These are phyloP conservation scores for Leptobrachium leishanense DNA, from an alignment of 2,113 vertebrate species.

Conservation along the genomic window DNA sequence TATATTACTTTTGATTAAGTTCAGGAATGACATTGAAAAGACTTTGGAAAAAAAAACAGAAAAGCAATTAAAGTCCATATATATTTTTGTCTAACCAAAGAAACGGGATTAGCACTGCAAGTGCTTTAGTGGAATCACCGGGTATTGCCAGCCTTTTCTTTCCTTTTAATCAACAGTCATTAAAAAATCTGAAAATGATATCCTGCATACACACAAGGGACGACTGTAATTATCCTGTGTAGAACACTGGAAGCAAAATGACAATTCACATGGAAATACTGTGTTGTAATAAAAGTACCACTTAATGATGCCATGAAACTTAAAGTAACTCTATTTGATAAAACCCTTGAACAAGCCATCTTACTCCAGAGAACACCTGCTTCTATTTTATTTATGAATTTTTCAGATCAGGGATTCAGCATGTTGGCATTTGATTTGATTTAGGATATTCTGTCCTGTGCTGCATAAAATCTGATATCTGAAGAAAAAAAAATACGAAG, in stretches of 20 bases:
- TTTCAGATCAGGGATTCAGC: conserved; percentile 18
- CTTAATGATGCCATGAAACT: conserved; percentile 13
- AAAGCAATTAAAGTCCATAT: conserved; percentile 41
- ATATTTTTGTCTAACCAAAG: conserved; percentile 37
- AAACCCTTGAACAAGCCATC: conserved; percentile 17
- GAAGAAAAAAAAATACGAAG: conserved; percentile 21
- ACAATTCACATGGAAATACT: conserved; percentile 28
- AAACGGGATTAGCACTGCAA: conserved; percentile 37
- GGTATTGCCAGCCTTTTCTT: neutral
- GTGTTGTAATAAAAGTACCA: conserved; percentile 17
- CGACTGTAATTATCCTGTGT: conserved; percentile 17
- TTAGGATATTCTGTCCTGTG: neutral
- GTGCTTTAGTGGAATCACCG: conserved; percentile 28
- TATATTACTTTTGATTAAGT: conserved; percentile 39
- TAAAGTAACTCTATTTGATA: conserved; percentile 1
- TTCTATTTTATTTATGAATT: conserved; percentile 36
- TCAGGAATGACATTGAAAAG: conserved; percentile 20
- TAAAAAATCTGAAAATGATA: conserved; percentile 43
- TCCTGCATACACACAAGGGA: conserved; percentile 31
- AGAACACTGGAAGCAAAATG: conserved; percentile 14
- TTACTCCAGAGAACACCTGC: neutral
- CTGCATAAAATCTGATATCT: conserved; percentile 31
- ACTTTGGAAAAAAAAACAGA: conserved; percentile 17
- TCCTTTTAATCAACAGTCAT: conserved; percentile 40
- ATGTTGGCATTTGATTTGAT: conserved; percentile 34